Evolutionary conservation across 2,113 vertebrate species (phyloP), one percentile per base, ranked within the genome.

Genomic region (Rhinogobius similis): DNA sequence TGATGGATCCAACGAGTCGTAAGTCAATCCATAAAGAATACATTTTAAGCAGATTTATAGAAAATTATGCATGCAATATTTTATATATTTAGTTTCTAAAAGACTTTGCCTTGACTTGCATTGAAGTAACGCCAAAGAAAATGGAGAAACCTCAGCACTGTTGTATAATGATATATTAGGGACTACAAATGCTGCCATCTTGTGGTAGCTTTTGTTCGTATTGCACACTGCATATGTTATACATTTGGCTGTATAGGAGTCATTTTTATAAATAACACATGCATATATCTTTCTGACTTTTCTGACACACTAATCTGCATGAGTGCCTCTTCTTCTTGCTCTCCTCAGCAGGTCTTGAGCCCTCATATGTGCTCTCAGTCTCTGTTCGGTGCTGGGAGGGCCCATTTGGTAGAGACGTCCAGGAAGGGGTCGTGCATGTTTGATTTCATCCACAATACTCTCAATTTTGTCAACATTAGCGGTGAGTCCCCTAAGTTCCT

Each of bases 391-490:
- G 29, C 14, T 27, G 0, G 68, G 75, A 20, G 64, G 69, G 16
- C 64, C 5, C 70, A 69, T 85, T 21, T 36, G 73, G 2, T 68
- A 1, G 0, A 72, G 74, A 23, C 14, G 78, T 69, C 24, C 73
- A 11, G 68, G 81, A 23, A 59, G 38, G 13, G 78, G 43, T 20
- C 63, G 91, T 29, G 87, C 83, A 0, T 89, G 82, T 72, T 87
- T 92, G 20, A 94, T 79, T 13, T 92, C 89, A 0, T 96, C 95
- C 69, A 94, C 90, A 50, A 94, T 91, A 10, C 74, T 85, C 65
- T 96, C 95, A 39, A 94, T 75, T 3, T 81, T 78, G 23, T 94
- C 93, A 36, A 95, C 93, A 53, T 93, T 94, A 2, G 75, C 76
- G 11, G 85, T 90, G 43, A 96, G 93, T 27, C 68, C 83, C 1